Evolutionary conservation across 1,140 invertebrate species (phyloP), one percentile per base, ranked within the genome.

Genomic region (Listronotus bonariensis): DNA sequence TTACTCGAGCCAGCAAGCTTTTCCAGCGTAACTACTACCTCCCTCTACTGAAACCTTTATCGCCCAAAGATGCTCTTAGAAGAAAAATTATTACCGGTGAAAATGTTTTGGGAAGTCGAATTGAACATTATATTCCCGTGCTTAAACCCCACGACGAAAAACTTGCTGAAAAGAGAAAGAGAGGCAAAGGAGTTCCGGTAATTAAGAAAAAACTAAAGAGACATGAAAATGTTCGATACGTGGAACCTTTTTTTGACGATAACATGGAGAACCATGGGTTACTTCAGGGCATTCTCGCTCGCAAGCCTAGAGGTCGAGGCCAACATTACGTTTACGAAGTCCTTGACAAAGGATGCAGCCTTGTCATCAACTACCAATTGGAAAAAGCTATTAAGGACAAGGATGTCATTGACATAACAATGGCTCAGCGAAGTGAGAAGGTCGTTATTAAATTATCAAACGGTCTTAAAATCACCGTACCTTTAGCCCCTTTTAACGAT

Each of bases 1-100:
- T 93, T 66, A 92, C 91, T 31, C 88, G 89, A 32, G 86, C 85
- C 71, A 90, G 88, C 78, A 84, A 89, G 49, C 89, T 89, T 68
- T 83, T 93, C 65, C 90, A 91, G 55, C 89, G 91, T 69, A 88
- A 90, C 26, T 90, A 92, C 78, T 92, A 92, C 75, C 91, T 92
- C 72, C 90, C 91, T 6, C 80, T 93, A 15, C 79, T 93, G 51
- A 89, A 90, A 9, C 90, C 89, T 0, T 89, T 93, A 48, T 90
- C 89, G 62, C 90, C 90, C 5, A 89, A 88, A 0, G 90, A 91
- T 73, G 90, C 90, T 1, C 88, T 89, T 73, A 82, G 88, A 62
- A 66, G 76, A 17, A 76, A 75, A 67, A 72, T 74, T 43, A 77
- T 77, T 20, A 77, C 74, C 18, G 75, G 74, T 1, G 73, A 89